Base-by-base conservation (phyloP, 2,113 vertebrate genomes). In the Saguinus midas region DNA sequence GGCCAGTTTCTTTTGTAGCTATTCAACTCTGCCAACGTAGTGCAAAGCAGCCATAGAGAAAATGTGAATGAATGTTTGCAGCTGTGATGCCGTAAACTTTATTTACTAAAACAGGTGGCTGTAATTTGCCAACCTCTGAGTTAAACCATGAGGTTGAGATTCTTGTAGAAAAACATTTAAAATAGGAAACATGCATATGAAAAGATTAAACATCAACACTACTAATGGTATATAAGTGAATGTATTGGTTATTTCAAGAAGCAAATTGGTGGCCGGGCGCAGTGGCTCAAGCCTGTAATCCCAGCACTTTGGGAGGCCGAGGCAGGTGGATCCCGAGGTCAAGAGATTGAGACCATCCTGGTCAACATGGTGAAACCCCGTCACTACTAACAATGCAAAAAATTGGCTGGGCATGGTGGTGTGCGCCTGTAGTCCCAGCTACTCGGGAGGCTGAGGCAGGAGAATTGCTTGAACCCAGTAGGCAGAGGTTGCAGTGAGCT, bases 201-300 rank as follows among this genome's bases (percentile, higher is more conserved):
- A 72, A 80, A 50, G 23, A 93, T 85, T 72, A 40, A 84, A 76
- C 87, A n/a, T 57, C 92, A 86, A 68, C 94, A 75, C 37, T 94
- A 17, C 57, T 45, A 55, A 66, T 79, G 29, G 43, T 17, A 10
- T 82, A 18, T 37, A 25, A 45, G n/a, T 76, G 68, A 75, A 89
- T 66, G 1, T 32, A 68, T 40, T 90, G 43, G 40, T 66, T 93
- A 35, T 92, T 92, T 76, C n/a, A 76, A 55, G 85, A 86, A 86
- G 16, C 40, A 95, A 55, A 43, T 78, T 58, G 6, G 70, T 78
- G 43, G 43, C 43, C 43, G 6, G 43, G 43, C 6, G 4, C 43
- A 4, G 43, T 43, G 43, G 6, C 43, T 43, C 43, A 43, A 43
- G 43, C 43, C 43, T 43, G 6, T 43, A 43, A 43, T 43, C 43